Conservation (phyloP, 2,113 vertebrate species). For the Cairina moschata region DNA sequence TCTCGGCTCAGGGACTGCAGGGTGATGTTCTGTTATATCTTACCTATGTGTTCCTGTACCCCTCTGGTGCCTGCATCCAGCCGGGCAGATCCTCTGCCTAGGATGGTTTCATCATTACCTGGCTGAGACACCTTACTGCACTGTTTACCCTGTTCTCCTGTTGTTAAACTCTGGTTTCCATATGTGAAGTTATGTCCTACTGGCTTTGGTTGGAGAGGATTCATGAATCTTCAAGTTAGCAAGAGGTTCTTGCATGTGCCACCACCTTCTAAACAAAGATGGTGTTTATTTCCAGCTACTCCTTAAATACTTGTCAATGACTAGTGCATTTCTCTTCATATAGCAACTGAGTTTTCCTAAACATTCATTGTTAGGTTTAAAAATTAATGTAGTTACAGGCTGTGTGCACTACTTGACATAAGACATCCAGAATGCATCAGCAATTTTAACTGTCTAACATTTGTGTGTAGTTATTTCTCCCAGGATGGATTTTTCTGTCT, state of each 20-base stretch:
- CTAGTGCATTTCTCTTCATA: background rate
- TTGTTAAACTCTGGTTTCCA: background rate
- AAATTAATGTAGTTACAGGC: background rate
- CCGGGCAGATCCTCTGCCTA: background rate
- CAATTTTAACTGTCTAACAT: background rate
- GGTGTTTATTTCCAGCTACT: background rate
- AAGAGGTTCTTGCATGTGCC: background rate
- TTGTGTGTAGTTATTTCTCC: background rate
- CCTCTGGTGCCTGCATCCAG: background rate
- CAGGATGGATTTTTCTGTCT: background rate
- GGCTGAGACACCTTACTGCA: background rate
- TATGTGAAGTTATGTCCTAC: background rate
- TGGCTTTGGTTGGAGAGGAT: background rate
- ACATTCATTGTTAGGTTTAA: background rate
- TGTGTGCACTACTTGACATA: background rate
- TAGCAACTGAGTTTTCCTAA: background rate
- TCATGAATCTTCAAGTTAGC: background rate
- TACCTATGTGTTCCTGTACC: accelerated
- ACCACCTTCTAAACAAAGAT: background rate
- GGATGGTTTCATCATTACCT: background rate
- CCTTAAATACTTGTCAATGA: background rate
- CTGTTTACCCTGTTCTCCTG: background rate
- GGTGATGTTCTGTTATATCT: background rate
- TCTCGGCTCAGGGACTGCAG: background rate
- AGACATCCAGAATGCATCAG: background rate